These are phyloP conservation scores for Chloebia gouldiae DNA, from an alignment of 2,113 vertebrate genomes.

Conservation along the genomic window DNA sequence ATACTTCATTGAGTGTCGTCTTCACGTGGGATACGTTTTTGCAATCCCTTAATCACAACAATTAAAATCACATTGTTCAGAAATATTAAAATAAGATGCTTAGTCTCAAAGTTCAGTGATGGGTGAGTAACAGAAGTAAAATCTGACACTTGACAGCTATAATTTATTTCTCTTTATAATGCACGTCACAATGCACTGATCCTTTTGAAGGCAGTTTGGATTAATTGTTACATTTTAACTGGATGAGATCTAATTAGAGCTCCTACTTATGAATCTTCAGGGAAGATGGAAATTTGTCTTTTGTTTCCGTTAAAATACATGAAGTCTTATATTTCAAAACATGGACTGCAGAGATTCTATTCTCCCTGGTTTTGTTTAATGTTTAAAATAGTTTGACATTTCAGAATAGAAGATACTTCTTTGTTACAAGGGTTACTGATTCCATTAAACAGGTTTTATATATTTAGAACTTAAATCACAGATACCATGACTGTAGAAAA, in stretches of 20 bases:
- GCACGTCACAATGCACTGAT: background rate
- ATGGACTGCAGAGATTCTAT: accelerated
- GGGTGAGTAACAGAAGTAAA: background rate
- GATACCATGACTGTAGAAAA: background rate
- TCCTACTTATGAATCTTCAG: background rate
- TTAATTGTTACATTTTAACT: background rate
- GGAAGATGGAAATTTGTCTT: background rate
- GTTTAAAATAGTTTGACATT: background rate
- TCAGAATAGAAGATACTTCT: background rate
- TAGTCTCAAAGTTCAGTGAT: background rate
- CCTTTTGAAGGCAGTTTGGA: background rate
- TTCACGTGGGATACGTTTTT: background rate
- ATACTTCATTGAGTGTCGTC: background rate
- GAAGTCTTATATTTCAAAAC: background rate
- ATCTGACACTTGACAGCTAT: background rate
- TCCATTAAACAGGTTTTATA: background rate
- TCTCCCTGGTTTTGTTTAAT: background rate
- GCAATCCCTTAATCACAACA: background rate
- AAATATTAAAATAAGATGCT: background rate
- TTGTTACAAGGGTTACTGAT: background rate
- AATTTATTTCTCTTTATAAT: background rate
- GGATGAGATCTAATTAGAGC: background rate
- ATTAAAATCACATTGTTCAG: background rate
- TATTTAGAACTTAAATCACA: background rate
- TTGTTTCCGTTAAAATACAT: background rate